phyloP scores from a whole-genome alignment of 2,797 vertebrate genomes.

The Malacoraja senta region DNA sequence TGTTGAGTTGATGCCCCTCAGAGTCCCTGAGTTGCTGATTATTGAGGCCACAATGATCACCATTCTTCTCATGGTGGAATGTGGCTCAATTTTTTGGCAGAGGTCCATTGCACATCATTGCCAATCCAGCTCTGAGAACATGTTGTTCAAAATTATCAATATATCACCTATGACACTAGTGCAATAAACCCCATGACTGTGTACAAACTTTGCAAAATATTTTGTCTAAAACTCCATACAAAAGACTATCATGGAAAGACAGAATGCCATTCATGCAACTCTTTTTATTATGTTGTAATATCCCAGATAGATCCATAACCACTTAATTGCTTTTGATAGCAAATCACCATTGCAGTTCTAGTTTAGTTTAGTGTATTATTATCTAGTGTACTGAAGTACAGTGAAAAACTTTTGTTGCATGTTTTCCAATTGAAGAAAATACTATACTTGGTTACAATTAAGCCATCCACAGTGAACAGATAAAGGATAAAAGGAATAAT shows the following conservation, averaged over 20 bases:
- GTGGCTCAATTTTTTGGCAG: background rate
- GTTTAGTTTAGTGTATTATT: too few species aligned
- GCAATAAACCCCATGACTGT: background rate
- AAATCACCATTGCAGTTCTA: background rate
- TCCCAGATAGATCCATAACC: background rate
- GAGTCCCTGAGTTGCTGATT: background rate
- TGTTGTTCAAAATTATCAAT: background rate
- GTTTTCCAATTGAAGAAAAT: too few species aligned
- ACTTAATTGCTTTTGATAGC: background rate
- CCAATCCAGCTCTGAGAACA: background rate
- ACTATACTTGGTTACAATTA: too few species aligned
- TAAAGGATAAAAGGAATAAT: too few species aligned
- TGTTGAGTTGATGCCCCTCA: background rate
- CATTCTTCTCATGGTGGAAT: background rate
- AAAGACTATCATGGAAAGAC: background rate
- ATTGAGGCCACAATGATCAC: background rate
- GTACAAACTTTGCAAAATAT: too few species aligned
- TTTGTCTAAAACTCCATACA: background rate
- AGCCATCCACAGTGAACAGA: too few species aligned
- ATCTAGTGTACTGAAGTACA: too few species aligned
- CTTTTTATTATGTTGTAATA: too few species aligned
- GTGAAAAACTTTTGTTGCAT: too few species aligned
- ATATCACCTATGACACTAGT: background rate
- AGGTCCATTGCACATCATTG: background rate
- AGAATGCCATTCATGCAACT: background rate